Percentiles rank a stretch among this genome's conserved stretches.
These are phyloP conservation scores for Magallana gigas DNA, from an alignment of 1,140 invertebrate genomes.

Conservation along the genomic window DNA sequence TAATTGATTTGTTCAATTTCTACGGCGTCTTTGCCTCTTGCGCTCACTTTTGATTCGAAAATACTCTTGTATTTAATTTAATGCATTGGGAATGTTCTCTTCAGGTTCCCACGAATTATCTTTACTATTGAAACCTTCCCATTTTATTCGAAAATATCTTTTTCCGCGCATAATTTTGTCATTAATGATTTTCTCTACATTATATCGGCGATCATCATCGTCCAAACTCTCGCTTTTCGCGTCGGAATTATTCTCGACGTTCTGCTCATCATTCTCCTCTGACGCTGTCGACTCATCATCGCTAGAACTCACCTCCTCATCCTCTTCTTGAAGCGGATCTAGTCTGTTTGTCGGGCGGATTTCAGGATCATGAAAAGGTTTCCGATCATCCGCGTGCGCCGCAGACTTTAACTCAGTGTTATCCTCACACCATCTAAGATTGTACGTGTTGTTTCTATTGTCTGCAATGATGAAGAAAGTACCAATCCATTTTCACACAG, in stretches of 20 bases:
- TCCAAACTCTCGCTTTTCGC: not conserved
- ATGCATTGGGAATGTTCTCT: constrained; percentile 30
- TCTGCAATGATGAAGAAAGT: constrained; percentile 44
- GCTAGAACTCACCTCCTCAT: not conserved
- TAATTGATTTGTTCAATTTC: not conserved
- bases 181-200: constrained; percentile 18
- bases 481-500: constrained; percentile 43
- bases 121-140: constrained; percentile 16
- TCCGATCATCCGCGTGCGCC: constrained; percentile 43
- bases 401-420: constrained; percentile 7
- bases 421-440: not conserved
- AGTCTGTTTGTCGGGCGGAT: constrained; percentile 37
- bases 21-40: not conserved
- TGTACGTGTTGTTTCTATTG: constrained; percentile 28
- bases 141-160: constrained; percentile 39
- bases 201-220: not conserved
- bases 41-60: not conserved
- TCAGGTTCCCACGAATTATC: constrained; percentile 48
- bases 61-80: constrained; percentile 31
- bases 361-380: constrained; percentile 25
- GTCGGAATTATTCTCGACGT: not conserved
- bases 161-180: constrained; percentile 10
- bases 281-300: not conserved
- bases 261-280: not conserved
- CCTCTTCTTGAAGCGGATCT: constrained; percentile 28